These are phyloP conservation scores for Hipposideros larvatus DNA, from an alignment of 2,797 vertebrate species.

Conservation along the genomic window DNA sequence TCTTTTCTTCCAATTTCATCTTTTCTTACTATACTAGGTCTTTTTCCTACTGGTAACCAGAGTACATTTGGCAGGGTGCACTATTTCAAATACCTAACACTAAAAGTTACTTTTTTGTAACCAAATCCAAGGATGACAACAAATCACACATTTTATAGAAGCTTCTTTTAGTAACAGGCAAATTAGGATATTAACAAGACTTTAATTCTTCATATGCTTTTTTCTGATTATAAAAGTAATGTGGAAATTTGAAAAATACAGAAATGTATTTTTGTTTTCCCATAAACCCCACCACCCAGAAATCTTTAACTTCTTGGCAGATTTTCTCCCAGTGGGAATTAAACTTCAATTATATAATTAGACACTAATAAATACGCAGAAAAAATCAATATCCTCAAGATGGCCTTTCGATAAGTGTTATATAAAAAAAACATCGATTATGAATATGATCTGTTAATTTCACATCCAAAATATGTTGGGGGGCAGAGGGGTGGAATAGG, in stretches of 20 bases:
- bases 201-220: not conserved
- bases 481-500: not conserved
- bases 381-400: not conserved
- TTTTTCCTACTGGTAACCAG: not conserved
- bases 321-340: constrained; percentile 30
- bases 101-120: constrained; percentile 23
- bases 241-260: constrained; percentile 38
- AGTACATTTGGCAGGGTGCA: not conserved
- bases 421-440: constrained; percentile 52
- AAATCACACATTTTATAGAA: constrained; percentile 38
- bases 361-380: not conserved
- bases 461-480: constrained; percentile 42
- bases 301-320: constrained; percentile 22
- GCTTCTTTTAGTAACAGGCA: not conserved
- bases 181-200: constrained; percentile 53
- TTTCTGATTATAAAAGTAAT: constrained; percentile 37
- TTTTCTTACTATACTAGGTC: not conserved
- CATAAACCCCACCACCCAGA: not conserved
- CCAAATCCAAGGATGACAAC: constrained; percentile 25
- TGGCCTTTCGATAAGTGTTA: not conserved
- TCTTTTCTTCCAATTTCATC: not conserved
- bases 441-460: constrained; percentile 59
- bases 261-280: not conserved
- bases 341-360: constrained; percentile 37
- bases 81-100: constrained; percentile 54